Evolutionary conservation across 1,140 invertebrate species (phyloP), one percentile per base, ranked within the genome.

Genomic region (Atta colombica): DNA sequence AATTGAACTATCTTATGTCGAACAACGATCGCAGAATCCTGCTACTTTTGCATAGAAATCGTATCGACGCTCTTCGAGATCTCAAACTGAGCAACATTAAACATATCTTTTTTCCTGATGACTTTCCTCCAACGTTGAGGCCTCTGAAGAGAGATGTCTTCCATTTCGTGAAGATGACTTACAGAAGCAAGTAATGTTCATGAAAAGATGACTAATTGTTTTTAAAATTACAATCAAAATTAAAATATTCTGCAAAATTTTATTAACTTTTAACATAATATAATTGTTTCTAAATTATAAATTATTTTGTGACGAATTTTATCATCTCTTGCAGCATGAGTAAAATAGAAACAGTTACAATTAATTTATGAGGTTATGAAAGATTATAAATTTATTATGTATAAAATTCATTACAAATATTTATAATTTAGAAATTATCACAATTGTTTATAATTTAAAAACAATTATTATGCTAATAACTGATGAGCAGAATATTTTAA

Each of bases 101-200:
- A 0, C 86, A 93, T 3, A 18, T 94, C 7, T 94, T 93, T 84
- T 88, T 94, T 28, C 93, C 93, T 2, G 87, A 90, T 39, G 68
- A 91, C 39, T 94, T 93, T 45, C 93, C 94, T 2, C 8, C 89
- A 0, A 60, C 87, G 8, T 66, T 94, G 18, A 81, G 86, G 0
- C 94, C 93, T 1, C 28, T 94, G 10, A 89, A 91, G 16, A 89
- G 84, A 2, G 90, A 95, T 75, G 65, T 93, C 31, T 94, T 92
- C 71, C 93, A 93, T 69, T 92, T 75, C 55, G 39, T 94, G 7
- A 94, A 95, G 75, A 94, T 94, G 92, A 80, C 87, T 16, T 94
- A 94, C 53, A 88, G 94, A 74, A 88, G 86, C 65, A 89, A 78
- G 77, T 91, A 25, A 58, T 49, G 61, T 35, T 55, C 7, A 12